A percentile compares a stretch with the other conserved stretches of the same genome.
Evolutionary conservation across 2,888 invertebrate species (phyloP).

Genomic region (Polydrusus cervinus): DNA sequence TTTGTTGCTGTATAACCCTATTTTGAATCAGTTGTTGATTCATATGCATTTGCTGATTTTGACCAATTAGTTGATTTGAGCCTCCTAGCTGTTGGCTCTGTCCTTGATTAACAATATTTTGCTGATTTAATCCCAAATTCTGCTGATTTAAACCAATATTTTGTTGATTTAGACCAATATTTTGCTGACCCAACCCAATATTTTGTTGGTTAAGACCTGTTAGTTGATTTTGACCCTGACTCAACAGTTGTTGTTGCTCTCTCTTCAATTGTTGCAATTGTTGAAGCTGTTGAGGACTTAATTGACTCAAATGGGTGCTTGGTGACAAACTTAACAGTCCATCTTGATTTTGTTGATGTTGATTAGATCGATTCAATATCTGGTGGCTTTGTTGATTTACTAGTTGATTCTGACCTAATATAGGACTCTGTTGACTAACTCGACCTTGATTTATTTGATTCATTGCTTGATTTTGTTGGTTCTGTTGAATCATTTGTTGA

Average conservation of each 20-base stretch:
- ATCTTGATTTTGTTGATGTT: constrained; percentile 37
- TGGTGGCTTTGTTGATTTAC: constrained; percentile 47
- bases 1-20: constrained; percentile 45
- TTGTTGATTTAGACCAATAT: constrained; percentile 38
- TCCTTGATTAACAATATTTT: constrained; percentile 28
- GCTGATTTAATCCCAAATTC: constrained; percentile 72
- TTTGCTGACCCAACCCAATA: constrained; percentile 36
- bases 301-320: constrained; percentile 66
- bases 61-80: constrained; percentile 74
- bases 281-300: constrained; percentile 65
- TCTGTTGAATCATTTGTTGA: constrained; percentile 58
- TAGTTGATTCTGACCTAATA: constrained; percentile 39
- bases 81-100: constrained; percentile 62
- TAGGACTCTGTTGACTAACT: constrained; percentile 20
- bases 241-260: constrained; percentile 62
- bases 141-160: constrained; percentile 67
- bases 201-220: constrained; percentile 30
- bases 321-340: constrained; percentile 47
- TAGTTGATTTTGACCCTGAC: constrained; percentile 51
- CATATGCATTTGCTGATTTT: constrained; percentile 66
- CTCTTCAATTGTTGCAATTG: constrained; percentile 48
- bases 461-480: constrained; percentile 51
- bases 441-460: constrained; percentile 28
- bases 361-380: constrained; percentile 42
- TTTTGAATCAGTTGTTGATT: constrained; percentile 55